Base-by-base conservation (phyloP, 2,888 invertebrate species). In the Pimpla rufipes region DNA sequence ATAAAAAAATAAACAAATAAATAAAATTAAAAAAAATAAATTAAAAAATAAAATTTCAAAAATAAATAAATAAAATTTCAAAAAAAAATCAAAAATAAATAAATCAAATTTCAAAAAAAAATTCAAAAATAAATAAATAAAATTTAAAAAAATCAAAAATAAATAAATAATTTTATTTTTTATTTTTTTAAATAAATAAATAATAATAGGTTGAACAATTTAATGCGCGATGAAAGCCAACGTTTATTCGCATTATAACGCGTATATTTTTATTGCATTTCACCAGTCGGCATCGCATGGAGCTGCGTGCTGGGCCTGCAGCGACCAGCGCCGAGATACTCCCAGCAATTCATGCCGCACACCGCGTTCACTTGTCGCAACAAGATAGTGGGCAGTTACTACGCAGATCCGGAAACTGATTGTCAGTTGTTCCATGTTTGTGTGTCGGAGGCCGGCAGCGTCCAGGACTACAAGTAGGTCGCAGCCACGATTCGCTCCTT, bases 401-500 rank as follows among this genome's bases (percentile, higher is more conserved):
- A 98, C 93, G 97, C 97, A 47, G 97, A 98, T 93, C 95, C 96
- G 2, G 97, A 97, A 92, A 96, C 97, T 40, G 96, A 97, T 91
- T 98, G 98, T 93, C 97, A 97, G 92, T 97, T 97, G 94, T 98
- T 98, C 94, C 97, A 98, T 92, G 97, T 98, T 82, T 98, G 98
- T 93, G 97, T 97, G 85, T 96, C 97, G 90, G 96, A 97, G 52
- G 96, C 97, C 47, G 97, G 97, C 76, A 87, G 85, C 76, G 71
- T 93, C 42, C 93, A 93, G 68, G 93, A 93, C 80, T 93, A 93
- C 87, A 92, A 92, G 93, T 93, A 87, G 83, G 87, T 86, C 76
- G 77, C 57, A 4, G 37, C 18, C n/a, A 42, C 55, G 23, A 57
- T 42, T 13, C 57, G 71, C 55, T 35, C 40, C 64, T 81, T 77